A percentile compares a stretch with the other conserved stretches of the same genome.
Conservation (phyloP, 2,113 vertebrate genomes). For the Mus pahari region DNA sequence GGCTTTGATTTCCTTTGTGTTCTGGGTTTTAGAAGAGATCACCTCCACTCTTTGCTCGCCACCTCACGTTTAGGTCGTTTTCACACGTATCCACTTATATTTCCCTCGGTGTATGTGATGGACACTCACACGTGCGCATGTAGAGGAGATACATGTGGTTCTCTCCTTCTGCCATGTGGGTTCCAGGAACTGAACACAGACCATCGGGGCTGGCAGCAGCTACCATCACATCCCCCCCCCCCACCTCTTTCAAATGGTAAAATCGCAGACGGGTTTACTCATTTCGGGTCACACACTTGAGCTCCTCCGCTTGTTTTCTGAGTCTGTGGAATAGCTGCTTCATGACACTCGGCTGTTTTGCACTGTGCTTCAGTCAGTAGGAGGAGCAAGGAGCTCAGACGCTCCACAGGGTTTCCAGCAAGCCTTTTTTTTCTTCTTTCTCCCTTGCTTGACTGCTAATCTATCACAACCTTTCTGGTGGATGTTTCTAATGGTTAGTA, state of each 20-base stretch:
- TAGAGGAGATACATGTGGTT: neutral
- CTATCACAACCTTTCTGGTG: conserved; percentile 68
- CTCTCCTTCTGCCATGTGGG: neutral
- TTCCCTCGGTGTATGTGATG: no score
- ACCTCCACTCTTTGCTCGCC: neutral
- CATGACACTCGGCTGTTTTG: neutral
- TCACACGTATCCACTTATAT: neutral
- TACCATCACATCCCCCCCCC: neutral
- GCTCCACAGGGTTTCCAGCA: conserved; percentile 75
- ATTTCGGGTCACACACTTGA: neutral
- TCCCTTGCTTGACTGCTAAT: conserved; percentile 78
- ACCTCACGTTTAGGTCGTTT: neutral
- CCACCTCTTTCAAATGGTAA: neutral
- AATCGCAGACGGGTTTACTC: conserved; percentile 20
- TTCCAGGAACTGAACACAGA: neutral
- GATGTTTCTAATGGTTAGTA: conserved; percentile 58
- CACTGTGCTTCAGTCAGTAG: conserved; percentile 61
- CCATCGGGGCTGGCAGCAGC: neutral
- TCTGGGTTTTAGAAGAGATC: neutral
- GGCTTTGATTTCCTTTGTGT: neutral
- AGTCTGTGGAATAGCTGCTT: neutral
- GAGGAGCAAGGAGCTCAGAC: conserved; percentile 60
- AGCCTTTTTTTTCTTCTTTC: conserved; percentile 78
- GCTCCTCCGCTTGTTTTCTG: conserved; percentile 35
- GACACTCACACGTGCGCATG: neutral